phyloP scores from a whole-genome alignment of 2,888 invertebrate species.

The Dryomyza anilis region DNA sequence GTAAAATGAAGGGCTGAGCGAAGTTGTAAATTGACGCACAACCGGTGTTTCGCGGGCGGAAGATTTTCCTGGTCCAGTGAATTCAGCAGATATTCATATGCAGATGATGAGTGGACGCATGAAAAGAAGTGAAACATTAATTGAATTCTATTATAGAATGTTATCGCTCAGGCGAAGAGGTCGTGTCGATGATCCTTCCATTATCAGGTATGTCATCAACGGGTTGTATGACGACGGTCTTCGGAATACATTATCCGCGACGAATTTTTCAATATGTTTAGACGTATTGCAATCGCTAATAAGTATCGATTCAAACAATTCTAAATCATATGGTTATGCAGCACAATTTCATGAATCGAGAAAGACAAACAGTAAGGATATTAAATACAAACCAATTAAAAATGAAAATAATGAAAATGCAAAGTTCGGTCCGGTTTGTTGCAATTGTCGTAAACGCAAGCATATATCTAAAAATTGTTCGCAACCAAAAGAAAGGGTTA shows the following conservation, averaged over 20 bases:
- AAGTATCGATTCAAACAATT: no score
- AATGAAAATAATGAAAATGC: neutral
- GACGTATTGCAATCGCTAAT: constrained; percentile 10
- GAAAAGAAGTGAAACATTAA: constrained; percentile 2
- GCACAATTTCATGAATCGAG: neutral
- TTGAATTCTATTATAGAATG: constrained; percentile 30
- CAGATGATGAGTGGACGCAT: constrained; percentile 25
- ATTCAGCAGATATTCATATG: constrained; percentile 11
- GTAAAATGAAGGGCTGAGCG: constrained; percentile 17
- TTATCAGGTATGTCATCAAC: constrained; percentile 29
- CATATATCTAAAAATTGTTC: constrained; percentile 14
- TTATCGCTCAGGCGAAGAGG: constrained; percentile 30
- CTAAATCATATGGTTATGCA: neutral
- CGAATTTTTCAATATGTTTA: neutral
- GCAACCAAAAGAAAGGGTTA: neutral
- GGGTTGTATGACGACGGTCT: constrained; percentile 24
- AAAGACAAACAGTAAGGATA: neutral
- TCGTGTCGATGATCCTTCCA: constrained; percentile 22
- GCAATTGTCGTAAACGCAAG: constrained; percentile 12
- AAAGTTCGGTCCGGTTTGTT: constrained; percentile 10
- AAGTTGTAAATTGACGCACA: constrained; percentile 16
- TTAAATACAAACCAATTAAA: neutral
- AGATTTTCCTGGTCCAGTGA: constrained; percentile 5
- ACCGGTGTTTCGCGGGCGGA: constrained; percentile 6
- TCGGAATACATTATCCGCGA: neutral